phyloP scores from a whole-genome alignment of 1,140 invertebrate species.

The Hyles vespertilio region DNA sequence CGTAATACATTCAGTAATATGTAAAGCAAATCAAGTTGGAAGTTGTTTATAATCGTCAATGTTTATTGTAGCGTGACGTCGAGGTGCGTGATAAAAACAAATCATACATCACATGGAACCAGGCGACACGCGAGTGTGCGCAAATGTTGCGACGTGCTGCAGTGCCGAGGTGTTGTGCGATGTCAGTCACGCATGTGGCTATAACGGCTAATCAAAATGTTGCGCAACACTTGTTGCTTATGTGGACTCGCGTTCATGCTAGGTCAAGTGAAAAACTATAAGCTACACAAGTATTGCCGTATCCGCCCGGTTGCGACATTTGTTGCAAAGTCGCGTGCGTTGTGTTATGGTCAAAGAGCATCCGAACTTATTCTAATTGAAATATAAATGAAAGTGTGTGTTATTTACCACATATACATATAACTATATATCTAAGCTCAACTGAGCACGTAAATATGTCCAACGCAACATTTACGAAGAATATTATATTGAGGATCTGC shows the following conservation, averaged over 20 bases:
- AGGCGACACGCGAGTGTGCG: slow-evolving; percentile 6
- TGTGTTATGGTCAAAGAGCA: no score
- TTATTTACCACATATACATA: no score
- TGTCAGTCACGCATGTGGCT: slow-evolving; percentile 30
- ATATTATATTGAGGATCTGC: no score
- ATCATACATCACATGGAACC: neutral
- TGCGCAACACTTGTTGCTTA: slow-evolving; percentile 29
- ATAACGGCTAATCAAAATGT: slow-evolving; percentile 41
- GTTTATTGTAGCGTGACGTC: no score
- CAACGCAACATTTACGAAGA: no score
- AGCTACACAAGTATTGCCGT: slow-evolving; percentile 22
- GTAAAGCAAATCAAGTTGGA: no score
- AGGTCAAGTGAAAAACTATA: slow-evolving; percentile 37
- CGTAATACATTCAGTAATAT: no score
- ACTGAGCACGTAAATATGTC: no score
- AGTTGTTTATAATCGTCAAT: no score
- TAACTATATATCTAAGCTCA: no score
- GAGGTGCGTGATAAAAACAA: slow-evolving; percentile 23
- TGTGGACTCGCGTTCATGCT: slow-evolving; percentile 25
- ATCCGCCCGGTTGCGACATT: slow-evolving; percentile 25
- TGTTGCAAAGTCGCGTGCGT: slow-evolving; percentile 4
- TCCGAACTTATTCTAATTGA: no score
- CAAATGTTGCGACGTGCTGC: neutral
- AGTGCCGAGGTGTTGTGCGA: slow-evolving; percentile 10
- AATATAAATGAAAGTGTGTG: no score